These are phyloP conservation scores for Alviniconcha strummeri DNA, from an alignment of 2,888 invertebrate genomes.

Conservation along the genomic window DNA sequence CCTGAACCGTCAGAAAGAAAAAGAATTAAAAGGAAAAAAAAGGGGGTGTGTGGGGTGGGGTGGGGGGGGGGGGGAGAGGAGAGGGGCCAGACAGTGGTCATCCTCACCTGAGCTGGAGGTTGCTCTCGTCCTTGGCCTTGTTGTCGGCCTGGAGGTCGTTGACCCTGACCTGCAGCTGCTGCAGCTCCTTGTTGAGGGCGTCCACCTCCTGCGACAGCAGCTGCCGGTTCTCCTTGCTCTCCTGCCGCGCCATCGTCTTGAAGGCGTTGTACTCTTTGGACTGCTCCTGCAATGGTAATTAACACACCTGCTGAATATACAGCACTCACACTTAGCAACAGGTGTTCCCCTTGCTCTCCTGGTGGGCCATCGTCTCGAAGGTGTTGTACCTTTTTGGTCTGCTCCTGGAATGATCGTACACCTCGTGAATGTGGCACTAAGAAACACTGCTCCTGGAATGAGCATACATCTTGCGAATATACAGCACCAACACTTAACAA, in stretches of 20 bases:
- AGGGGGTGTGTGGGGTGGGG: too few relatives aligned
- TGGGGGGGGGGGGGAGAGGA: too few relatives aligned
- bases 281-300: slow-evolving; percentile 51
- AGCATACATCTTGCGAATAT: not conserved
- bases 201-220: slow-evolving; percentile 48
- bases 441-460: slow-evolving; percentile 52
- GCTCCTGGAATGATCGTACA: slow-evolving; percentile 48
- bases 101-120: slow-evolving; percentile 54
- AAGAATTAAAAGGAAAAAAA: too few relatives aligned
- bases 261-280: slow-evolving; percentile 55
- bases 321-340: too few relatives aligned
- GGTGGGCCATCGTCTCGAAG: slow-evolving; percentile 46
- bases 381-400: slow-evolving; percentile 55
- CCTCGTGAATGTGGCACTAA: too few relatives aligned
- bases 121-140: slow-evolving; percentile 53
- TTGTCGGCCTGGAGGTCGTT: slow-evolving; percentile 51
- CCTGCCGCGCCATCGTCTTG: slow-evolving; percentile 44
- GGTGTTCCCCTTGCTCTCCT: slow-evolving; percentile 43
- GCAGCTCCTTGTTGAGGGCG: slow-evolving; percentile 52
- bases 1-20: too few relatives aligned
- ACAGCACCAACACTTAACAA: too few relatives aligned
- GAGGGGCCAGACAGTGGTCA: too few relatives aligned
- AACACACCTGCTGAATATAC: not conserved
- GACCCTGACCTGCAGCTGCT: slow-evolving; percentile 47
- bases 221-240: slow-evolving; percentile 44